Evolutionary conservation across 2,113 vertebrate genomes (phyloP).

Genomic region (Thalassoma bifasciatum): DNA sequence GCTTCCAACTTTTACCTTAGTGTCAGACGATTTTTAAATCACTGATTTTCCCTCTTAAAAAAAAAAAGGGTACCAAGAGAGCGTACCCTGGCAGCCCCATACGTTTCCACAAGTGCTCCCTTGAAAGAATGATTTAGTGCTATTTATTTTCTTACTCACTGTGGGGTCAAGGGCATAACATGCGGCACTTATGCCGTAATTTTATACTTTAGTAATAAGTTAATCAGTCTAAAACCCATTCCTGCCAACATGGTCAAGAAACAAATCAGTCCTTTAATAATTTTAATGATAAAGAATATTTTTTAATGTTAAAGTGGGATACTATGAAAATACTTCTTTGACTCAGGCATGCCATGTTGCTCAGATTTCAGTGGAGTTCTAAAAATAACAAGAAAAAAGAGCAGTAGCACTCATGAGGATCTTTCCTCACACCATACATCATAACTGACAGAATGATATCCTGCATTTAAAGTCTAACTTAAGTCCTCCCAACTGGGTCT

Average conservation of each 20-base stretch:
- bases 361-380: slow-evolving; percentile 60
- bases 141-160: slow-evolving; percentile 63
- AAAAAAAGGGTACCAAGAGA: slow-evolving; percentile 65
- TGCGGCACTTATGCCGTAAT: slow-evolving; percentile 58
- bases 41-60: slow-evolving; percentile 75
- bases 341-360: slow-evolving; percentile 35
- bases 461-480: slow-evolving; percentile 76
- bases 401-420: slow-evolving; percentile 59
- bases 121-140: slow-evolving; percentile 56
- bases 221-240: slow-evolving; percentile 59
- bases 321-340: slow-evolving; percentile 50
- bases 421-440: slow-evolving; percentile 76
- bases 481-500: slow-evolving; percentile 68
- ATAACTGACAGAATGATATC: slow-evolving; percentile 78
- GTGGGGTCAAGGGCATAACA: slow-evolving; percentile 41
- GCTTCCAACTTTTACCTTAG: slow-evolving; percentile 66
- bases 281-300: slow-evolving; percentile 38
- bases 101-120: slow-evolving; percentile 45
- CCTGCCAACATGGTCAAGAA: slow-evolving; percentile 39
- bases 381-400: slow-evolving; percentile 60
- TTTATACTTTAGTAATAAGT: slow-evolving; percentile 57
- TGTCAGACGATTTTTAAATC: slow-evolving; percentile 69
- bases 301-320: slow-evolving; percentile 46
- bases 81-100: slow-evolving; percentile 62
- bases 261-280: slow-evolving; percentile 58